Evolutionary conservation across 1,140 invertebrate species (phyloP).

Genomic region (Pachyrhynchus sulphureomaculatus): DNA sequence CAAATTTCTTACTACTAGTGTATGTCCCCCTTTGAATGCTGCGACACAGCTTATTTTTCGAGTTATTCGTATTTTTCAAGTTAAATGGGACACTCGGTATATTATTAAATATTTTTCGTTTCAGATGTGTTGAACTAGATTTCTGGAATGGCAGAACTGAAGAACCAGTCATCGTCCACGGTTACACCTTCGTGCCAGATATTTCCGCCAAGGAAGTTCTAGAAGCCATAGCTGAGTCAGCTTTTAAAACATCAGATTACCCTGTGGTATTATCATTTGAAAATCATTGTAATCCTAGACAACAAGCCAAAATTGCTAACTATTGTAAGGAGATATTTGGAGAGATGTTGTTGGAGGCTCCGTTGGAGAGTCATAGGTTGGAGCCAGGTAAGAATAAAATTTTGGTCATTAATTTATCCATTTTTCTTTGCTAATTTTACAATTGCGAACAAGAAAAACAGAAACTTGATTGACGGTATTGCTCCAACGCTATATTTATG

Average conservation of each 20-base stretch:
- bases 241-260: conserved; percentile 97
- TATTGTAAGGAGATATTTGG: conserved; percentile 96
- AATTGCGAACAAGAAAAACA: too few relatives aligned
- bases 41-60: too few relatives aligned
- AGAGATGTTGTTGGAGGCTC: conserved; percentile 88
- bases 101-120: conserved; percentile 20
- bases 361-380: conserved; percentile 84
- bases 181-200: conserved; percentile 96
- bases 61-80: too few relatives aligned
- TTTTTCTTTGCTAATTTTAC: background rate
- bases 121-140: conserved; percentile 90
- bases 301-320: conserved; percentile 96
- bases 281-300: conserved; percentile 95
- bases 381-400: conserved; percentile 58
- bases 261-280: conserved; percentile 97
- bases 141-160: conserved; percentile 96
- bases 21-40: too few relatives aligned
- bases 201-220: conserved; percentile 94
- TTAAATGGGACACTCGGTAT: too few relatives aligned
- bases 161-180: conserved; percentile 96
- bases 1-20: too few relatives aligned
- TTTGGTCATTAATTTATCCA: conserved; percentile 3
- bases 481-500: too few relatives aligned
- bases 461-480: background rate
- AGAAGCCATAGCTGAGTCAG: conserved; percentile 95